Evolutionary conservation across 2,797 vertebrate genomes (phyloP).

Genomic region (Pyrocephalus nanus): DNA sequence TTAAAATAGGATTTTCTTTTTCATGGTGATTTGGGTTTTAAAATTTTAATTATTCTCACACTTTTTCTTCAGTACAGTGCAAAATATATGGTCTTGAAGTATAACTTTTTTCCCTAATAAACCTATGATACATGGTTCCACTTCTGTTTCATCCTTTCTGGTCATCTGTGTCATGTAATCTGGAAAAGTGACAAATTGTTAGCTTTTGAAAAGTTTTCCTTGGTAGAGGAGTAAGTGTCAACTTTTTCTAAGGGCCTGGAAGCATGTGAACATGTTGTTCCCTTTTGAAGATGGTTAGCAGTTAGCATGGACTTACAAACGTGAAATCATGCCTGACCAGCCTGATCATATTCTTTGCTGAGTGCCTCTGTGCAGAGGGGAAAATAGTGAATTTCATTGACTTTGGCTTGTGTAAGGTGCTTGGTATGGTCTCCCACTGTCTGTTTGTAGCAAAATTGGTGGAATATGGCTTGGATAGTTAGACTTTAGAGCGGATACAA

Average conservation of each 20-base stretch:
- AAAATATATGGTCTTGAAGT: conserved; percentile 28
- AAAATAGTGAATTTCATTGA: neutral
- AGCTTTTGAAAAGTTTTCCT: neutral
- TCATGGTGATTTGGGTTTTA: conserved; percentile 1
- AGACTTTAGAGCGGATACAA: neutral
- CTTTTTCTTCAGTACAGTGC: conserved; percentile 13
- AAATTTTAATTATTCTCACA: conserved; percentile 15
- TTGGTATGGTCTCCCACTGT: neutral
- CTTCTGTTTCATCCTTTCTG: conserved; percentile 30
- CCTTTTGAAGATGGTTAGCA: neutral
- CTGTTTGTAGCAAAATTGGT: neutral
- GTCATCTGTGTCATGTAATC: neutral
- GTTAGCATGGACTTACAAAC: neutral
- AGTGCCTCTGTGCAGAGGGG: neutral
- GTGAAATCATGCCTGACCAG: neutral
- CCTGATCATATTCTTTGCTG: neutral
- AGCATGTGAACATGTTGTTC: neutral
- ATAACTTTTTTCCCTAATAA: conserved; percentile 35
- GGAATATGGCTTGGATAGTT: neutral
- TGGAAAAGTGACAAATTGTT: neutral
- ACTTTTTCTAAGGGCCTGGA: neutral
- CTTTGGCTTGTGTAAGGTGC: neutral
- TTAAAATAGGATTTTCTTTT: conserved; percentile 14
- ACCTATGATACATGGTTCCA: conserved; percentile 13
- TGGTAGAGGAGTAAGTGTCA: neutral